phyloP scores from a whole-genome alignment of 1,140 invertebrate species.

The Sminthurides bifidus region DNA sequence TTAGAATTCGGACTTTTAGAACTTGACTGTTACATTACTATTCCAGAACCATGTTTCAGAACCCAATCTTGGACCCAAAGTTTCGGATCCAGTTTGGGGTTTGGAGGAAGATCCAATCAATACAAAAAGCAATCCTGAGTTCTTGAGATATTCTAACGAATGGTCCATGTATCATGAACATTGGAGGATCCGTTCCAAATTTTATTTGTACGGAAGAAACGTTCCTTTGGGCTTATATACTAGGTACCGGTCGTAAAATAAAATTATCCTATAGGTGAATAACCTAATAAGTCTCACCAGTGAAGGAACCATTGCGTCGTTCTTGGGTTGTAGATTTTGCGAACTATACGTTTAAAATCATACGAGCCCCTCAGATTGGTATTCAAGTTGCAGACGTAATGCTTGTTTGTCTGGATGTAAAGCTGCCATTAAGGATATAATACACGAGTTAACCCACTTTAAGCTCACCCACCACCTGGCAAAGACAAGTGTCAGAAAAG shows the following conservation, averaged over 20 bases:
- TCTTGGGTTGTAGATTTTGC: constrained; percentile 50
- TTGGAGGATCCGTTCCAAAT: too few species aligned
- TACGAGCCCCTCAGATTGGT: constrained; percentile 55
- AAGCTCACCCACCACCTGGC: neutral
- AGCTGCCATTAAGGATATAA: constrained; percentile 30
- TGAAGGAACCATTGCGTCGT: constrained; percentile 66
- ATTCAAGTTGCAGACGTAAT: constrained; percentile 47
- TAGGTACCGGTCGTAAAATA: neutral
- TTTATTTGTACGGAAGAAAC: too few species aligned
- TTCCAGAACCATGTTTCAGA: too few species aligned
- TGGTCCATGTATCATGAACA: too few species aligned
- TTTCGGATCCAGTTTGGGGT: too few species aligned
- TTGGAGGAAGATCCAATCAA: too few species aligned
- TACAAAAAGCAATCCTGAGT: too few species aligned
- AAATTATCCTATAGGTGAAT: neutral
- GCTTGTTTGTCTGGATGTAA: constrained; percentile 32
- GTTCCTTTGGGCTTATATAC: too few species aligned
- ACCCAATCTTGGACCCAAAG: too few species aligned
- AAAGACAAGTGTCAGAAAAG: neutral
- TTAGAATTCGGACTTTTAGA: too few species aligned
- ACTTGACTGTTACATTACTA: too few species aligned
- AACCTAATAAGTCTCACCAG: constrained; percentile 43
- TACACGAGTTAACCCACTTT: neutral
- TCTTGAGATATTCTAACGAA: too few species aligned
- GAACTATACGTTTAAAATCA: constrained; percentile 25